Conservation (phyloP, 2,113 vertebrate genomes). For the Nycticebus coucang region DNA sequence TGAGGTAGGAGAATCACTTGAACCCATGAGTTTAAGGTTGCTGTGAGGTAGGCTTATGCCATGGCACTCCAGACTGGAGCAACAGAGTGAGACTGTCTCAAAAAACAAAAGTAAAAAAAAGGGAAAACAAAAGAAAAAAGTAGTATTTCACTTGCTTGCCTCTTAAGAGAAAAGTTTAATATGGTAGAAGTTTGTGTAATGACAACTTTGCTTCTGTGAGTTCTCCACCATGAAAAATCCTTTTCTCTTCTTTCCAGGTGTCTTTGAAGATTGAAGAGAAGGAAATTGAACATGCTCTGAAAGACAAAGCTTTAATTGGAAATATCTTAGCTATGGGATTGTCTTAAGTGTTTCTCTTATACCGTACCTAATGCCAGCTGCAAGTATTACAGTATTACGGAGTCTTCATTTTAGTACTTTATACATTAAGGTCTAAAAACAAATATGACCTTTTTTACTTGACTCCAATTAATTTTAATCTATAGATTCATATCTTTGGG, state of each 20-base stretch:
- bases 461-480: constrained; percentile 51
- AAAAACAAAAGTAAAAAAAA: too few relatives aligned
- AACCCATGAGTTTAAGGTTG: too few relatives aligned
- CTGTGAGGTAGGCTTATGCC: too few relatives aligned
- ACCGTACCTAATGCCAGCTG: background rate
- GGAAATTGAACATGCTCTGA: constrained; percentile 92
- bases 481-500: background rate
- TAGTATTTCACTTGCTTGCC: background rate
- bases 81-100: too few relatives aligned
- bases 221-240: background rate
- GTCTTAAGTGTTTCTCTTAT: constrained; percentile 65
- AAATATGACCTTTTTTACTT: constrained; percentile 51
- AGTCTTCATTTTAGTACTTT: constrained; percentile 45
- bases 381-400: background rate
- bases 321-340: constrained; percentile 91
- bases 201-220: background rate
- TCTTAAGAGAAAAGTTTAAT: background rate
- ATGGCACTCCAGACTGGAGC: too few relatives aligned
- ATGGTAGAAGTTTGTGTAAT: background rate
- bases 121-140: background rate
- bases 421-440: constrained; percentile 36
- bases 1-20: too few relatives aligned
- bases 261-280: constrained; percentile 93
- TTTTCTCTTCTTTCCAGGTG: constrained; percentile 85
- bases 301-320: constrained; percentile 91